These are phyloP conservation scores for Drosophila sp. DNA, from an alignment of 1,140 invertebrate genomes.

Conservation along the genomic window DNA sequence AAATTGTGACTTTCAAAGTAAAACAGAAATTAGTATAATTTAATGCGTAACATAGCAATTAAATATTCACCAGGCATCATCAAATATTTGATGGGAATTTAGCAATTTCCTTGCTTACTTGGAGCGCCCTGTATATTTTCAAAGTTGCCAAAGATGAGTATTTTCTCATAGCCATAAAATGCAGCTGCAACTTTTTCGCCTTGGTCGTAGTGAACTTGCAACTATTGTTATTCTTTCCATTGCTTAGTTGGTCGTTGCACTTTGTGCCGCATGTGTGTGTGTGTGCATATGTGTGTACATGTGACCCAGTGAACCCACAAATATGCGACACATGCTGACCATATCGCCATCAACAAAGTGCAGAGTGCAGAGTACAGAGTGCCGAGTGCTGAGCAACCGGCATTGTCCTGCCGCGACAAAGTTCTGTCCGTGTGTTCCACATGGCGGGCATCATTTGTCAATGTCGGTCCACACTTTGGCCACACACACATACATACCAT, in stretches of 20 bases:
- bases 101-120: no score
- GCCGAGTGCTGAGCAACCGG: slow-evolving; percentile 10
- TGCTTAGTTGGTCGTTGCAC: slow-evolving; percentile 69
- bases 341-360: slow-evolving; percentile 40
- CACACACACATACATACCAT: slow-evolving; percentile 18
- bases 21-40: no score
- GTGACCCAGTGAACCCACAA: slow-evolving; percentile 69
- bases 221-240: slow-evolving; percentile 64
- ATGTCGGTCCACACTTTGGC: slow-evolving; percentile 67
- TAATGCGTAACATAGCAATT: no score
- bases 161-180: slow-evolving; percentile 71
- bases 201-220: slow-evolving; percentile 50
- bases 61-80: no score
- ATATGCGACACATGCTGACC: slow-evolving; percentile 59
- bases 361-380: slow-evolving; percentile 15
- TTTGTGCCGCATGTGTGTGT: slow-evolving; percentile 24
- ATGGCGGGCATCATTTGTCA: slow-evolving; percentile 74
- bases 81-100: no score
- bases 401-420: slow-evolving; percentile 52
- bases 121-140: slow-evolving; percentile 39
- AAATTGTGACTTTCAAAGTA: no score
- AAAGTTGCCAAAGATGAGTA: slow-evolving; percentile 50
- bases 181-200: slow-evolving; percentile 66
- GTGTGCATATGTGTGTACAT: slow-evolving; percentile 22
- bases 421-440: slow-evolving; percentile 37